A percentile compares a stretch with the other conserved stretches of the same genome.
Conservation (phyloP, 1,140 invertebrate species). For the Maniola jurtina region DNA sequence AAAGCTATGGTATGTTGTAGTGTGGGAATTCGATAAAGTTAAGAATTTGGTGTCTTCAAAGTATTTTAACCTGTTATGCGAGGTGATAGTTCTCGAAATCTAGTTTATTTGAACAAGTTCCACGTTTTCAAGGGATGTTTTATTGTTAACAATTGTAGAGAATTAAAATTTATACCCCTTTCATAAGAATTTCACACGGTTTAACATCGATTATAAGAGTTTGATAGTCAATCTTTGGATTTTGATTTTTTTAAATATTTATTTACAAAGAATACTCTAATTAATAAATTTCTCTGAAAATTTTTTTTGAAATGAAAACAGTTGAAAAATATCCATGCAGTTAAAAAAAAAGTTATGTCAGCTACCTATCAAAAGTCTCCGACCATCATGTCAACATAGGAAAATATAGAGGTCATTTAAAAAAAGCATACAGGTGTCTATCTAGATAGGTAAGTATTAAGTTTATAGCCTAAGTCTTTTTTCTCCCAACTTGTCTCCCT, state of each 20-base stretch:
- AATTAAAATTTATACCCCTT: neutral
- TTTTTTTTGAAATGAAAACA: too few relatives aligned
- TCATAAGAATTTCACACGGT: neutral
- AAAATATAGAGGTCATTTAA: too few relatives aligned
- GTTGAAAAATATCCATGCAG: too few relatives aligned
- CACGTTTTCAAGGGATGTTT: neutral
- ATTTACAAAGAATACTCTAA: too few relatives aligned
- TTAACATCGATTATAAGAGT: neutral
- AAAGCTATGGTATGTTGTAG: slow-evolving; percentile 26
- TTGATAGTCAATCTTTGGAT: neutral
- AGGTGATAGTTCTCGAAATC: slow-evolving; percentile 33
- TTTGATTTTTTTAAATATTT: neutral
- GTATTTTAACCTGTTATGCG: slow-evolving; percentile 41
- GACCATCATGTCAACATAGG: too few relatives aligned
- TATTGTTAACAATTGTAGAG: slow-evolving; percentile 7
- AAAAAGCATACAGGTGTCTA: too few relatives aligned
- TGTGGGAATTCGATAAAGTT: slow-evolving; percentile 44
- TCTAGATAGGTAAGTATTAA: too few relatives aligned
- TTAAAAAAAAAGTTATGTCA: too few relatives aligned
- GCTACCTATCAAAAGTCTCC: too few relatives aligned
- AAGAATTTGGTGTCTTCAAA: slow-evolving; percentile 18
- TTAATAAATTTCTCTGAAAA: too few relatives aligned
- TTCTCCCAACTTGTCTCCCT: slow-evolving; percentile 16
- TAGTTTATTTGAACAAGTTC: slow-evolving; percentile 48
- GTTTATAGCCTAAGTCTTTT: neutral